Percentiles rank a stretch among this genome's conserved stretches.
Conservation (phyloP, 2,113 vertebrate species). For the Pseudorhombus dupliciocellatus region DNA sequence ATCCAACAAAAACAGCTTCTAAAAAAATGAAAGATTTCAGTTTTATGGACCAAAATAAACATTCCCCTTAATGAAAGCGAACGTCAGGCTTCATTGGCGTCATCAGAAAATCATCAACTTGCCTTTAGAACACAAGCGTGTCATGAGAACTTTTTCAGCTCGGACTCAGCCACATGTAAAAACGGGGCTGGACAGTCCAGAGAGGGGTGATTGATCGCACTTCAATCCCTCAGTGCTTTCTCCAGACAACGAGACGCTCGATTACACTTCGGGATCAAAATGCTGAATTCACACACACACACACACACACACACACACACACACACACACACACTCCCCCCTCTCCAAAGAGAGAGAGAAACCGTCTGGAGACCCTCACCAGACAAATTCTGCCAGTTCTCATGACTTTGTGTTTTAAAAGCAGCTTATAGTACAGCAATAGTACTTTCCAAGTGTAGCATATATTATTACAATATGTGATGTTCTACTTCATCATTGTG, state of each 20-base stretch:
- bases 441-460: too few species aligned
- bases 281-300: slow-evolving; percentile 68
- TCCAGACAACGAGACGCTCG: slow-evolving; percentile 71
- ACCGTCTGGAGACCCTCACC: slow-evolving; percentile 45
- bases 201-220: slow-evolving; percentile 70
- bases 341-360: slow-evolving; percentile 15
- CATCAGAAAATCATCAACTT: slow-evolving; percentile 60
- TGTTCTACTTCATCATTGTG: too few species aligned
- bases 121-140: slow-evolving; percentile 10
- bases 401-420: slow-evolving; percentile 22
- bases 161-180: slow-evolving; percentile 66
- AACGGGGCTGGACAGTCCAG: slow-evolving; percentile 54
- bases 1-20: background rate
- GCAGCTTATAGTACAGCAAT: too few species aligned
- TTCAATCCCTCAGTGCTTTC: slow-evolving; percentile 64
- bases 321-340: too few species aligned
- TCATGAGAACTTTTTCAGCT: slow-evolving; percentile 41
- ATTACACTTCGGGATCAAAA: slow-evolving; percentile 74
- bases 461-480: too few species aligned
- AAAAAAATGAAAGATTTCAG: slow-evolving; percentile 20
- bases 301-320: too few species aligned
- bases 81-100: background rate
- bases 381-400: slow-evolving; percentile 28
- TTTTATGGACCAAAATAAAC: slow-evolving; percentile 12
- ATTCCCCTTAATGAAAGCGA: slow-evolving; percentile 26